These are phyloP conservation scores for Ophioderma brevispina DNA, from an alignment of 35 echinoderm and acorn worm genomes.

Conservation along the genomic window DNA sequence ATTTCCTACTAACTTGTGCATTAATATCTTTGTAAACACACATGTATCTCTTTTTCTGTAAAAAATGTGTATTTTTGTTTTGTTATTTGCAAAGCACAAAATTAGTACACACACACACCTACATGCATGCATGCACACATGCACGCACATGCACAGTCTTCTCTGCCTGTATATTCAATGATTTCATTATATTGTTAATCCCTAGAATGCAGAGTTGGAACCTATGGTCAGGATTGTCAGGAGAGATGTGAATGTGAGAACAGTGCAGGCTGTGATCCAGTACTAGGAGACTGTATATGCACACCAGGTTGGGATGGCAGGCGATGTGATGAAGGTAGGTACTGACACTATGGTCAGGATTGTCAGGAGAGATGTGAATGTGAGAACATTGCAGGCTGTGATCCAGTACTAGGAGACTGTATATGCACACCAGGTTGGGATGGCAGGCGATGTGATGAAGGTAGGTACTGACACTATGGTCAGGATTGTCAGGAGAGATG, in stretches of 20 bases:
- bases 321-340: slow-evolving; percentile 72
- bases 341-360: slow-evolving; percentile 66
- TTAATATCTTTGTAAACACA: no score
- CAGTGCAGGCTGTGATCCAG: slow-evolving; percentile 84
- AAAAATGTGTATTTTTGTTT: no score
- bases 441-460: slow-evolving; percentile 75
- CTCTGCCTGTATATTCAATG: no score
- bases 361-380: slow-evolving; percentile 70
- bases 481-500: slow-evolving; percentile 58
- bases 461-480: slow-evolving; percentile 70
- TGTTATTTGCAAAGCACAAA: no score
- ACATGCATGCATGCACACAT: no score
- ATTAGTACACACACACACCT: no score
- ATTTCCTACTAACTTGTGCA: no score
- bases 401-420: slow-evolving; percentile 82
- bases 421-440: slow-evolving; percentile 83
- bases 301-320: slow-evolving; percentile 76
- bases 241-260: slow-evolving; percentile 81
- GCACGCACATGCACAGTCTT: no score
- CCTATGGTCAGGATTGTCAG: slow-evolving; percentile 71
- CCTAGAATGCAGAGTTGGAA: slow-evolving; percentile 76
- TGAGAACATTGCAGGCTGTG: slow-evolving; percentile 90
- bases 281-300: slow-evolving; percentile 86
- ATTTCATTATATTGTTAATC: not conserved
- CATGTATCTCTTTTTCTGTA: no score